phyloP scores from a whole-genome alignment of 2,888 invertebrate species.

The Caenorhabditis sp. region DNA sequence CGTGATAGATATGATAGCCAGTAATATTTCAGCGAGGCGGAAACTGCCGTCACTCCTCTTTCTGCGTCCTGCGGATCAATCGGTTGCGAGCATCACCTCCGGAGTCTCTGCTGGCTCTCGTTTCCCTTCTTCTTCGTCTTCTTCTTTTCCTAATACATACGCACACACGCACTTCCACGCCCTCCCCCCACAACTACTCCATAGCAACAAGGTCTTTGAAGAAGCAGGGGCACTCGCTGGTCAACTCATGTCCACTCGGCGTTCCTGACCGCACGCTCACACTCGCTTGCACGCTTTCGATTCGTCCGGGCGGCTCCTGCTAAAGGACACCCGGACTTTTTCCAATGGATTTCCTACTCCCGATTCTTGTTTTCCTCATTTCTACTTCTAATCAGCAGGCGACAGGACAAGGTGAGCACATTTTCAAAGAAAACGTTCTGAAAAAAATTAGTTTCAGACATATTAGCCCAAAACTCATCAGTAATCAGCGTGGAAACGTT shows the following conservation, averaged over 20 bases:
- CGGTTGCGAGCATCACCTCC: conserved; percentile 30
- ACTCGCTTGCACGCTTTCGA: conserved; percentile 1
- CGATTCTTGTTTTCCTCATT: background rate
- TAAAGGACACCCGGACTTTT: conserved; percentile 16
- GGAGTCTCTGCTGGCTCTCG: conserved; percentile 16
- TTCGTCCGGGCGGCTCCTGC: conserved; percentile 17
- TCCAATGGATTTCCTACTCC: background rate
- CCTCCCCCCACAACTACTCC: conserved; percentile 33
- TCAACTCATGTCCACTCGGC: conserved; percentile 23
- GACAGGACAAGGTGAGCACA: background rate
- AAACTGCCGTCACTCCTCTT: too few relatives aligned
- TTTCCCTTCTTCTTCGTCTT: conserved; percentile 10
- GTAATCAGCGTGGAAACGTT: background rate
- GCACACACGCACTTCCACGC: conserved; percentile 24
- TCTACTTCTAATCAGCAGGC: conserved; percentile 4
- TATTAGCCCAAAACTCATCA: background rate
- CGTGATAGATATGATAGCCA: background rate
- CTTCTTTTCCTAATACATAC: conserved; percentile 35
- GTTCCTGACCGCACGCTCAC: background rate
- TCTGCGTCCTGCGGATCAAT: too few relatives aligned
- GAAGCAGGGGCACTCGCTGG: conserved; percentile 20
- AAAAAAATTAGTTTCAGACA: background rate
- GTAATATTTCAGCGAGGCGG: background rate
- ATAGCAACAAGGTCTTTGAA: conserved; percentile 43
- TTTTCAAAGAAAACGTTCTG: background rate